phyloP scores from a whole-genome alignment of 2,797 vertebrate genomes.

The Trematomus bernacchii region DNA sequence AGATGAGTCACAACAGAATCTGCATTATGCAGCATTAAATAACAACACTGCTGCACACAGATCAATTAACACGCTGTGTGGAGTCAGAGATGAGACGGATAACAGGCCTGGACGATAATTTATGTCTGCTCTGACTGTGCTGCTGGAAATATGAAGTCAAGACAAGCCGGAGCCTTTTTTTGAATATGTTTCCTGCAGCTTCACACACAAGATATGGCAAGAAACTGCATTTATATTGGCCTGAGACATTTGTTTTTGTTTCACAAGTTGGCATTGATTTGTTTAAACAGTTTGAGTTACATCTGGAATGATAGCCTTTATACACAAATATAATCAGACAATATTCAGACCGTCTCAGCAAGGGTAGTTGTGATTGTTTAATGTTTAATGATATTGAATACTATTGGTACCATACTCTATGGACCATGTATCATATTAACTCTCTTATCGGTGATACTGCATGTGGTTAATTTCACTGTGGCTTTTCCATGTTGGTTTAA shows the following conservation, averaged over 20 bases:
- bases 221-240: conserved; percentile 4
- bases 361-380: not conserved
- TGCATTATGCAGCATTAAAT: conserved; percentile 22
- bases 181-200: conserved; percentile 37
- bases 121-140: conserved; percentile 7
- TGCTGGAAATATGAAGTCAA: conserved; percentile 35
- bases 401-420: not conserved
- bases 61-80: conserved; percentile 36
- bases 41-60: conserved; percentile 24
- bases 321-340: not conserved
- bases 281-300: not conserved
- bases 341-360: not conserved
- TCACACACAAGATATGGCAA: conserved; percentile 13
- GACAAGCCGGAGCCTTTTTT: conserved; percentile 40
- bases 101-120: conserved; percentile 20
- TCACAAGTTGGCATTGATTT: not conserved
- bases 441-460: not conserved
- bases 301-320: not conserved
- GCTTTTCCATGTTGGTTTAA: not conserved
- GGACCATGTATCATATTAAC: not conserved
- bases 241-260: conserved; percentile 11
- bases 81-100: conserved; percentile 25
- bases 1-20: conserved; percentile 22
- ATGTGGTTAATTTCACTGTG: not conserved
- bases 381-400: conserved; percentile 3